A percentile compares a stretch with the other conserved stretches of the same genome.
Evolutionary conservation across 2,113 vertebrate species (phyloP).

Genomic region (Podarcis cretensis): DNA sequence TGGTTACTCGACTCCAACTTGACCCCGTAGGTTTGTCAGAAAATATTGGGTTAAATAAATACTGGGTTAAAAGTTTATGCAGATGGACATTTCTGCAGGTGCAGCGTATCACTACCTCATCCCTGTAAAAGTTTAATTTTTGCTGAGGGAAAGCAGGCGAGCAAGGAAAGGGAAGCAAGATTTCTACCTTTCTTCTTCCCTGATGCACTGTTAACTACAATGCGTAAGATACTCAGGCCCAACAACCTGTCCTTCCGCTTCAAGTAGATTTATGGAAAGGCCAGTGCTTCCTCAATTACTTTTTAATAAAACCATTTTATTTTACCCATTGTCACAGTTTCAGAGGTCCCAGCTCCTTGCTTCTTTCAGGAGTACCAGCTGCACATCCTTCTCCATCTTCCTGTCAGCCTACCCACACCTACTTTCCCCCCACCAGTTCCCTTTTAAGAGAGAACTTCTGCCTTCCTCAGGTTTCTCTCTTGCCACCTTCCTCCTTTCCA

Average conservation of each 20-base stretch:
- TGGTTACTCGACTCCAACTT: background rate
- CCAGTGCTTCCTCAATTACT: conserved; percentile 17
- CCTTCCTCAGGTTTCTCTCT: too few relatives aligned
- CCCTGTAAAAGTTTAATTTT: conserved; percentile 52
- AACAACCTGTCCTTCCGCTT: conserved; percentile 46
- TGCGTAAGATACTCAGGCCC: conserved; percentile 4
- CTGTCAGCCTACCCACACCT: too few relatives aligned
- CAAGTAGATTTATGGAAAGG: conserved; percentile 9
- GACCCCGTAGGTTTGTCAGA: background rate
- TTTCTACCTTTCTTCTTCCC: conserved; percentile 47
- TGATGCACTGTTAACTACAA: conserved; percentile 33
- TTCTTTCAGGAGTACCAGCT: too few relatives aligned
- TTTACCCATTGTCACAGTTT: background rate
- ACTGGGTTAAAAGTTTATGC: conserved; percentile 40
- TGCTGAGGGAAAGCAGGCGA: conserved; percentile 46
- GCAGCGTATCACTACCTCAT: conserved; percentile 51
- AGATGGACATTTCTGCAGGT: conserved; percentile 44
- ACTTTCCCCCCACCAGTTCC: too few relatives aligned
- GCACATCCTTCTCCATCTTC: too few relatives aligned
- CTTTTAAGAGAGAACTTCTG: too few relatives aligned
- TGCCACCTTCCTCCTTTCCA: too few relatives aligned
- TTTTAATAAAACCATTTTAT: background rate
- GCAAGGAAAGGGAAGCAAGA: conserved; percentile 50
- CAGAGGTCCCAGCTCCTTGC: too few relatives aligned
- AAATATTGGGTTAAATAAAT: conserved; percentile 28